A percentile compares a stretch with the other conserved stretches of the same genome.
phyloP scores from a whole-genome alignment of 1,140 invertebrate genomes.

The Hyposmocoma kahamanoa region DNA sequence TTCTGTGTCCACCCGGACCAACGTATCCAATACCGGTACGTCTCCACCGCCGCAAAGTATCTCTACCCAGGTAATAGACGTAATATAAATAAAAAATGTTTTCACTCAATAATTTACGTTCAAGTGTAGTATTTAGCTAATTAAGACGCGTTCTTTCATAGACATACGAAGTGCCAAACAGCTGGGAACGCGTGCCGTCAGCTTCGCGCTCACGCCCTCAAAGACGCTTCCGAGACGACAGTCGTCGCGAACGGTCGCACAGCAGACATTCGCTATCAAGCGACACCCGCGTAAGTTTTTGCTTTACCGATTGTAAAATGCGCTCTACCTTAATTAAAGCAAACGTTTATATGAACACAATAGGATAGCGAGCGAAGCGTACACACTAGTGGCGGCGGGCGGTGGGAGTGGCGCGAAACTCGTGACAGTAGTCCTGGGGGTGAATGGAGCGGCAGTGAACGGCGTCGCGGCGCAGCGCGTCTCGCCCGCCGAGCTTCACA shows the following conservation, averaged over 20 bases:
- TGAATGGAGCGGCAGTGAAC: conserved; percentile 36
- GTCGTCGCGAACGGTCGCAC: conserved; percentile 70
- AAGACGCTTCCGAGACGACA: conserved; percentile 41
- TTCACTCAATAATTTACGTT: too few relatives aligned
- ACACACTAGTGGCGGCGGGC: conserved; percentile 38
- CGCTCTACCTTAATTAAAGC: too few relatives aligned
- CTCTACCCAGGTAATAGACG: conserved; percentile 84
- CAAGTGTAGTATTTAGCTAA: too few relatives aligned
- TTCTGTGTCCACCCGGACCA: too few relatives aligned
- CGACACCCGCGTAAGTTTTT: conserved; percentile 78
- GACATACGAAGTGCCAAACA: conserved; percentile 68
- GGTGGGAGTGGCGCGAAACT: conserved; percentile 51
- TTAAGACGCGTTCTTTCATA: too few relatives aligned
- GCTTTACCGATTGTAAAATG: too few relatives aligned
- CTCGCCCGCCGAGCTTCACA: conserved; percentile 53
- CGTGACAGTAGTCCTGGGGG: conserved; percentile 50
- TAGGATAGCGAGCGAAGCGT: conserved; percentile 62
- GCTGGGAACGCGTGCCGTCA: conserved; percentile 47
- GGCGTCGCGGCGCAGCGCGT: conserved; percentile 11
- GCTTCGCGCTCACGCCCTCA: conserved; percentile 38
- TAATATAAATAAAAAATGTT: too few relatives aligned
- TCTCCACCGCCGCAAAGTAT: conserved; percentile 90
- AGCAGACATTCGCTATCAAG: conserved; percentile 78
- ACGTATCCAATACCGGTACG: conserved; percentile 77
- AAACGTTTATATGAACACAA: too few relatives aligned